Percentiles rank a stretch among this genome's conserved stretches.
Conservation (phyloP, 1,140 invertebrate genomes). For the Pachypeltis micranthus region DNA sequence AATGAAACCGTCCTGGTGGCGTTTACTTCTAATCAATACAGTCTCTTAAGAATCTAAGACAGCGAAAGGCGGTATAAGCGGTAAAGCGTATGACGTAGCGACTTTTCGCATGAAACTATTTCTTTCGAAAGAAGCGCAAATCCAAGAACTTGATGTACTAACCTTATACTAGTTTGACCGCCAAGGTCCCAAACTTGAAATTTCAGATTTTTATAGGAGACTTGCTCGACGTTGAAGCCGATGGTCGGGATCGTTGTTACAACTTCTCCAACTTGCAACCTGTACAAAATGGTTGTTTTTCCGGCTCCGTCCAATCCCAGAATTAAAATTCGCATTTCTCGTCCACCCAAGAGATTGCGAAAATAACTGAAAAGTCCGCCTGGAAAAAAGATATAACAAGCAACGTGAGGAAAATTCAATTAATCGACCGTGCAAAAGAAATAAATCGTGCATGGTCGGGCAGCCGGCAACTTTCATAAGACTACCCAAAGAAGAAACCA, state of each 20-base stretch:
- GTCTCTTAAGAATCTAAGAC: no score
- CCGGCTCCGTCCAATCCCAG: conserved; percentile 94
- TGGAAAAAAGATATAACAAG: conserved; percentile 33
- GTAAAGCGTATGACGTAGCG: no score
- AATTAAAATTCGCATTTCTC: conserved; percentile 96
- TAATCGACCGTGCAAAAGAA: no score
- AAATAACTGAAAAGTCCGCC: conserved; percentile 94
- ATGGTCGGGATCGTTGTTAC: conserved; percentile 99
- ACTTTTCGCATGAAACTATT: no score
- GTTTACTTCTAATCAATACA: no score
- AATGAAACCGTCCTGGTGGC: no score
- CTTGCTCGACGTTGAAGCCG: conserved; percentile 96
- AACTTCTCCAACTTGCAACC: conserved; percentile 95
- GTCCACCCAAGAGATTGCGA: conserved; percentile 76
- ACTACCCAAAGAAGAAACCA: no score
- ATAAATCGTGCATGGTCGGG: no score
- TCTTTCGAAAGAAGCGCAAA: no score
- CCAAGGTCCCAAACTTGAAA: conserved; percentile 98
- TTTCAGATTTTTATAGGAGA: conserved; percentile 90
- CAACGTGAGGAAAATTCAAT: neutral
- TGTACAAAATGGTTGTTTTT: conserved; percentile 97
- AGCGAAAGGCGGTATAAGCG: no score
- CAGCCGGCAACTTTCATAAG: no score
- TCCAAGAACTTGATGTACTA: no score
- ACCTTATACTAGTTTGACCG: conserved; percentile 89